Evolutionary conservation across 2,888 invertebrate genomes (phyloP), one percentile per base, ranked within the genome.

Genomic region (Tinea semifulvella): DNA sequence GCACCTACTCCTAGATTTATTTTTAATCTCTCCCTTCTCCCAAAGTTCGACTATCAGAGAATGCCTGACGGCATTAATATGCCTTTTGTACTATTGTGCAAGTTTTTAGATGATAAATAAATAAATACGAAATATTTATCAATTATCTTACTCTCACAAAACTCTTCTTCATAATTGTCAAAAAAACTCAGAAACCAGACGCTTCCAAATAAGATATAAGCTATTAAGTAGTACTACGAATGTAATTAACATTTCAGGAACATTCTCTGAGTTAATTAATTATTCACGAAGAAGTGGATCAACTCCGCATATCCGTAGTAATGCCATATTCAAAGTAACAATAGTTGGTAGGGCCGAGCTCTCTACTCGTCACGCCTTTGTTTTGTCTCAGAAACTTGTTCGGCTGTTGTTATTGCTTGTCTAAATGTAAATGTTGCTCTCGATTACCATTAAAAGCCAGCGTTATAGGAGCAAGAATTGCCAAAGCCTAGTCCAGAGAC

Each of bases 401-500:
- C 58, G 65, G 61, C 64, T 40, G 40, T 68, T 65, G 65, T 66
- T 60, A 55, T 51, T 51, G 53, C 56, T 55, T 52, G 54, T 53
- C 49, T 50, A 56, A 52, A 71, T 72, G 72, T 67, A 66, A 68
- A 71, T 66, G 60, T 58, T 64, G 60, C 50, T 58, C 64, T 57
- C 60, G 66, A 69, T 71, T 59, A 56, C 56, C 57, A 58, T 61
- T 61, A 59, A 46, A 48, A 49, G 54, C 40, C 22, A 22, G 22
- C 13, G 40, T 40, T 40, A 22, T 20, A 40, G 40, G 4, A 20
- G 22, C 22, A 40, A 40, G 19, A 19, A 40, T 40, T 40, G 14
- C 40, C 3, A 40, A 40, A 40, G 40, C 40, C 40, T 22, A 40
- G 40, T 13, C 14, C 22, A 40, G 19, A 16, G 22, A 13, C 40